These are phyloP conservation scores for Hypsibius dujardini DNA, from an alignment of 1,140 invertebrate genomes.

Conservation along the genomic window DNA sequence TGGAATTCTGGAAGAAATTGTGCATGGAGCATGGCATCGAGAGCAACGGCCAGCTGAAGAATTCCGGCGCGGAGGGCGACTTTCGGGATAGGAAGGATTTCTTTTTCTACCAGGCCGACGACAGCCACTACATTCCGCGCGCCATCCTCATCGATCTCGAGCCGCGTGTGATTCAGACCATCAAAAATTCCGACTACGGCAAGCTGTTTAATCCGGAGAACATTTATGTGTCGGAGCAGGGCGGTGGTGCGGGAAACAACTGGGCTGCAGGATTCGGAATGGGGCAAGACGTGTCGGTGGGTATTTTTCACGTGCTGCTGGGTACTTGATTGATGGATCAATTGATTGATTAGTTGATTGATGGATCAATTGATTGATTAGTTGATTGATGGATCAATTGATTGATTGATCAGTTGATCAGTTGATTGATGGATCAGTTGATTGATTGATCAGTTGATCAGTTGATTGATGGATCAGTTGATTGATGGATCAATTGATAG, in stretches of 20 bases:
- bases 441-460: too few relatives aligned
- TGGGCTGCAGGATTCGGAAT: constrained; percentile 85
- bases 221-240: constrained; percentile 88
- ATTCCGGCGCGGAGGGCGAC: constrained; percentile 72
- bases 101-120: constrained; percentile 97
- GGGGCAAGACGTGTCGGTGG: constrained; percentile 24
- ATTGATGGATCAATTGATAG: too few relatives aligned
- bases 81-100: constrained; percentile 77
- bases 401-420: too few relatives aligned
- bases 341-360: too few relatives aligned
- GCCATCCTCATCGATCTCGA: constrained; percentile 89
- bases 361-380: too few relatives aligned
- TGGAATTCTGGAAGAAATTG: constrained; percentile 98
- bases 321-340: too few relatives aligned
- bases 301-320: too few relatives aligned
- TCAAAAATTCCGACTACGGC: constrained; percentile 82
- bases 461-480: too few relatives aligned
- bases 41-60: constrained; percentile 76
- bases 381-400: too few relatives aligned
- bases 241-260: constrained; percentile 96
- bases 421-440: too few relatives aligned
- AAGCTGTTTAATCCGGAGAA: constrained; percentile 98
- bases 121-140: constrained; percentile 94
- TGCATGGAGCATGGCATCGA: constrained; percentile 95
- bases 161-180: constrained; percentile 88